Evolutionary conservation across 2,113 vertebrate genomes (phyloP).

Genomic region (Dolichotis patagonum): DNA sequence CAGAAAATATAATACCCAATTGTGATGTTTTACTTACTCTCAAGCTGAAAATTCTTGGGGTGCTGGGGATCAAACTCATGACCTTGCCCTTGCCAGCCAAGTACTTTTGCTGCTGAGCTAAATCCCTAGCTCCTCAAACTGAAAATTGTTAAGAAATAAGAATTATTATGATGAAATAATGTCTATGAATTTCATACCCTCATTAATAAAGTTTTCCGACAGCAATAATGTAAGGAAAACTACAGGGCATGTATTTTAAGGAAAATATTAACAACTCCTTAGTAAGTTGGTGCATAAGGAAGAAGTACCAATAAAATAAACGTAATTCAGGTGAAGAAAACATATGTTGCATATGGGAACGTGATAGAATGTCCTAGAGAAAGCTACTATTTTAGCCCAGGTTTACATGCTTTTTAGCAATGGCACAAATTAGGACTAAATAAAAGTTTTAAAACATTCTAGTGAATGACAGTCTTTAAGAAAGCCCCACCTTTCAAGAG

Average conservation of each 20-base stretch:
- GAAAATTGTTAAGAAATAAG: constrained; percentile 28
- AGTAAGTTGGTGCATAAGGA: not conserved
- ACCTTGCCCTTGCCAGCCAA: too few relatives aligned
- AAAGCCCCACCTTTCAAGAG: not conserved
- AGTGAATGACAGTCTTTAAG: not conserved
- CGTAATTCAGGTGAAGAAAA: not conserved
- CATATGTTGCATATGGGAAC: accelerated
- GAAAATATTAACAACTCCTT: not conserved
- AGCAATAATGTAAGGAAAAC: not conserved
- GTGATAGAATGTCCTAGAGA: not conserved
- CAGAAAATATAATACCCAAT: constrained; percentile 34
- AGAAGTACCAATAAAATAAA: not conserved
- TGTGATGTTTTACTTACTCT: not conserved
- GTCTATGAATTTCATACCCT: not conserved
- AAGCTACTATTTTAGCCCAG: not conserved
- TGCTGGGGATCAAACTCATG: too few relatives aligned
- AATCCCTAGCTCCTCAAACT: not conserved
- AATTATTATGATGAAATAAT: too few relatives aligned
- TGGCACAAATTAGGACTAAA: not conserved
- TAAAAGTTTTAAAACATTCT: not conserved
- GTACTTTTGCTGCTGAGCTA: too few relatives aligned
- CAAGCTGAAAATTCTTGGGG: not conserved
- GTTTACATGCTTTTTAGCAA: not conserved
- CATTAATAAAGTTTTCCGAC: not conserved
- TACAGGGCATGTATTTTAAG: not conserved